These are phyloP conservation scores for Synergus japonicus DNA, from an alignment of 2,888 invertebrate species.

Conservation along the genomic window DNA sequence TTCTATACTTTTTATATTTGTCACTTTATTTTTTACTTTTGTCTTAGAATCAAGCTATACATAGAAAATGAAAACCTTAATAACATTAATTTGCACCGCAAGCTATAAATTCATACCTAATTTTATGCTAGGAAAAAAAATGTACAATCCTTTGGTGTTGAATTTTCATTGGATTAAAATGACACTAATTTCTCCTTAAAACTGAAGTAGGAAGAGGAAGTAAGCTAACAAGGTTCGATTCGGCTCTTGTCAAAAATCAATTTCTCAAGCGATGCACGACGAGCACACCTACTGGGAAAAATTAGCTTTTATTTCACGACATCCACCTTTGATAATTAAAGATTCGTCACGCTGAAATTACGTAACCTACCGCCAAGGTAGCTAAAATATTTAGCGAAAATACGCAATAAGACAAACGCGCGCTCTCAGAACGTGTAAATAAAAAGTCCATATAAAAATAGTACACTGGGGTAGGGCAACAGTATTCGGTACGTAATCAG, in stretches of 20 bases:
- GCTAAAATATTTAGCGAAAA: conserved; percentile 66
- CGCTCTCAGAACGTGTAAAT: conserved; percentile 49
- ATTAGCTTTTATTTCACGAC: conserved; percentile 49
- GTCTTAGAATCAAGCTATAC: neutral
- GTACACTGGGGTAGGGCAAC: conserved; percentile 63
- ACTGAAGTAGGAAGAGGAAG: neutral
- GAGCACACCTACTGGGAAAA: conserved; percentile 57
- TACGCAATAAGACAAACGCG: conserved; percentile 61
- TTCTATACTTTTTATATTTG: neutral
- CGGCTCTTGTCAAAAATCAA: conserved; percentile 60
- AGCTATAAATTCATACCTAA: no score
- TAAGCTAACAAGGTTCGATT: conserved; percentile 23
- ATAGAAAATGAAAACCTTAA: neutral
- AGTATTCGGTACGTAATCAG: conserved; percentile 41
- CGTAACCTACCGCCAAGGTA: conserved; percentile 65
- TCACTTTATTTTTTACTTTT: neutral
- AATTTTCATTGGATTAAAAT: neutral
- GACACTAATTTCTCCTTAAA: neutral
- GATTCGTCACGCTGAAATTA: conserved; percentile 61
- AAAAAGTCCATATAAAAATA: conserved; percentile 68
- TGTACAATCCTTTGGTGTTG: neutral
- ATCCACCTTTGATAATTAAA: conserved; percentile 59
- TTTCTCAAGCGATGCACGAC: conserved; percentile 55
- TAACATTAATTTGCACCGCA: neutral
- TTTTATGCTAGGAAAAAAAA: neutral